Base-by-base conservation (phyloP, 1,140 invertebrate genomes). In the Cecropterus lyciades region DNA sequence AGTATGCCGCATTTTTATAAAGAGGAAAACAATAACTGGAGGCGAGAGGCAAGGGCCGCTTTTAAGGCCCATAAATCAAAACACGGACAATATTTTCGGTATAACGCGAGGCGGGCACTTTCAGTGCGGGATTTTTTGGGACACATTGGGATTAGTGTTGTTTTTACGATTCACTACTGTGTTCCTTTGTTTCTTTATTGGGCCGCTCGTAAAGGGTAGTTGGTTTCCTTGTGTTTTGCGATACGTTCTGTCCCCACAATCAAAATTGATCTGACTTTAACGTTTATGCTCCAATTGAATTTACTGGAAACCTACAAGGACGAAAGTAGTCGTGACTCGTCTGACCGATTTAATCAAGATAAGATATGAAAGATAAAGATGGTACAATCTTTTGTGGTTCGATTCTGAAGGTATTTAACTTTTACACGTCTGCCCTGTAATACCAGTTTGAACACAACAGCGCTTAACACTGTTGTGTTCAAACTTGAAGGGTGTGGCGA, bases 41-140 rank as follows among this genome's bases (percentile, higher is more conserved):
- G 78, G 84, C 80, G 76, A 69, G 69, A 79, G 77, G 72, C 84
- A 80, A 87, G 85, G 84, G 79, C 78, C 81, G 84, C 75, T 81
- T 91, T 89, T 87, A 87, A 85, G 83, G 79, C 70, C 78, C 84
- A 89, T 91, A 91, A 91, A 91, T 91, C 88, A 91, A 82, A 87
- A 82, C 79, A 84, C 77, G 80, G 77, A 78, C 80, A 82, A 91
- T 91, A 89, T 89, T 91, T 85, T 87, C 82, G 67, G 81, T 69
- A 80, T 72, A 83, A 72, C 77, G 78, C 70, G 60, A 75, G 73
- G 71, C 76, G 74, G 76, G 77, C 81, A 84, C 82, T 85, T 84
- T 86, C 79, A 69, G 74, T 73, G 52, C 67, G 74, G 77, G 79
- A 82, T 87, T 89, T 88, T 87, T 86, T 75, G 83, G 77, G 82